A percentile compares a stretch with the other conserved stretches of the same genome.
phyloP scores from a whole-genome alignment of 2,113 vertebrate species.

The Mobula hypostoma region DNA sequence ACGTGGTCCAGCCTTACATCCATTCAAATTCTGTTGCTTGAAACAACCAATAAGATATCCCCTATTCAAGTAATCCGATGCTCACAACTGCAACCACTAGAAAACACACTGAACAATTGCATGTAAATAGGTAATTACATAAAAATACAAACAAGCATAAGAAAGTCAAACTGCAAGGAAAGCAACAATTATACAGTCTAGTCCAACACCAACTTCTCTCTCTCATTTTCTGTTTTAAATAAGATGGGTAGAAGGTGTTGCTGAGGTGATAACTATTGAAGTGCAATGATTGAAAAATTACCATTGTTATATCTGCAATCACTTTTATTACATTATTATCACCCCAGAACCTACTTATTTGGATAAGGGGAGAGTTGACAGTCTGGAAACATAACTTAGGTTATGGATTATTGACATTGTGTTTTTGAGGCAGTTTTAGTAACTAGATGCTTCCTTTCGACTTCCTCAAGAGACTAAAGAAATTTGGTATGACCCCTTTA shows the following conservation, averaged over 20 bases:
- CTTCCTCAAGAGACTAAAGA: too few species aligned
- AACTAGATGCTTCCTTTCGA: neutral
- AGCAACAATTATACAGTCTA: too few species aligned
- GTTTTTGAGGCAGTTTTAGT: neutral
- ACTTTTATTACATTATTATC: neutral
- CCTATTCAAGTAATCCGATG: too few species aligned
- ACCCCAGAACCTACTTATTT: neutral
- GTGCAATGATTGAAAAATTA: neutral
- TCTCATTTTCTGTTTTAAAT: neutral
- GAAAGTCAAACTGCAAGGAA: too few species aligned
- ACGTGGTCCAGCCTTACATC: too few species aligned
- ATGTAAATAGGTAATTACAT: too few species aligned
- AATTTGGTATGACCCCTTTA: too few species aligned
- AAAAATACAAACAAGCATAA: too few species aligned
- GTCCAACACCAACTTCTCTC: neutral
- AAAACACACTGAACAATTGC: too few species aligned
- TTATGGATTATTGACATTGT: neutral
- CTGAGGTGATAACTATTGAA: neutral
- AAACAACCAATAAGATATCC: too few species aligned
- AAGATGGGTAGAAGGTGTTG: neutral
- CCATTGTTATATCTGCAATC: neutral
- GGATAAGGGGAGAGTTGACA: neutral
- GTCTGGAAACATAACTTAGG: neutral
- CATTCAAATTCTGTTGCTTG: too few species aligned
- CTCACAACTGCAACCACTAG: too few species aligned